Evolutionary conservation across 2,113 vertebrate species (phyloP).

Genomic region (Eptesicus fuscus): DNA sequence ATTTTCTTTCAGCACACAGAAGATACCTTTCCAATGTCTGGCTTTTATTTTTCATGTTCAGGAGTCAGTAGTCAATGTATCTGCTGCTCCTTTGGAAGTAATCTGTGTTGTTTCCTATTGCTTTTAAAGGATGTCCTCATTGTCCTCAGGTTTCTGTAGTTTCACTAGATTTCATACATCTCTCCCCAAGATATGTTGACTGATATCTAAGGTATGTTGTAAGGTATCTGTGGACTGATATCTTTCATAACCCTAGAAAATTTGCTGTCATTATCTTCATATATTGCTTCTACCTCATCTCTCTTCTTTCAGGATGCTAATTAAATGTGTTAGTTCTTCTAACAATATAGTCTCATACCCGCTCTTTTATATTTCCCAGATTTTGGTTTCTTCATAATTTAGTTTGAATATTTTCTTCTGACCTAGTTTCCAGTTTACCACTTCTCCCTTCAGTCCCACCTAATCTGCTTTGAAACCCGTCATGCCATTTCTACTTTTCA

Average conservation of each 20-base stretch:
- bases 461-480: not conserved
- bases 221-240: not conserved
- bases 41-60: not conserved
- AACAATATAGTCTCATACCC: not conserved
- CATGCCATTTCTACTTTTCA: not conserved
- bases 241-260: not conserved
- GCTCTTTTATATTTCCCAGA: not conserved
- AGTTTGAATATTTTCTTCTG: slow-evolving; percentile 28
- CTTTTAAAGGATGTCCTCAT: not conserved
- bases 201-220: not conserved
- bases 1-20: not conserved
- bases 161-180: not conserved
- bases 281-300: not conserved
- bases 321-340: not conserved
- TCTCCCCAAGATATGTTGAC: not conserved
- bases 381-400: slow-evolving; percentile 15
- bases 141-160: not conserved
- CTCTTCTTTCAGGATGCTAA: not conserved
- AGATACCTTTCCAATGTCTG: not conserved
- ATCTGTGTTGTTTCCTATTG: not conserved
- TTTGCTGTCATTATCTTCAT: not conserved
- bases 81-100: not conserved
- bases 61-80: not conserved
- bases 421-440: not conserved
- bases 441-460: not conserved